Base-by-base conservation (phyloP, 2,888 invertebrate species). In the Oxyteleia sp. region DNA sequence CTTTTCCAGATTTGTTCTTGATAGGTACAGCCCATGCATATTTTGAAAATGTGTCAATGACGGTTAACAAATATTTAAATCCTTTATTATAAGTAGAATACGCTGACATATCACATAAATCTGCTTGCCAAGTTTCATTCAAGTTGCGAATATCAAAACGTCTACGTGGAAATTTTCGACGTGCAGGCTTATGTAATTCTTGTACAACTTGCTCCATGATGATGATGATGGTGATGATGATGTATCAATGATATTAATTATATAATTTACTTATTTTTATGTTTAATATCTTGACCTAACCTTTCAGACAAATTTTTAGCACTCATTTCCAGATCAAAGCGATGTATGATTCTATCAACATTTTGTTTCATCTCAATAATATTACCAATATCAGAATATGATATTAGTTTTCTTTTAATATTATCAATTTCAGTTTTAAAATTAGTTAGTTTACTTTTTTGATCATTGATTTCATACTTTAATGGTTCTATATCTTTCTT, bases 61-160 rank as follows among this genome's bases (percentile, higher is more conserved):
- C 87, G n/a, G 90, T 89, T 41, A 93, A 79, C 43, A 93, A 83
- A 74, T 89, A 92, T 69, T 89, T 89, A 79, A 87, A 89, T 5
- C 87, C 89, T 15, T 88, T 89, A 83, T 93, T 93, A 20, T 88
- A 78, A 41, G 72, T 79, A 10, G 90, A 57, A 88, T 89, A 91
- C 20, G 82, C 64, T 26, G 75, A 78, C 90, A 93, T 89, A 75
- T 91, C 90, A 13, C 90, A 92, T 4, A 93, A 87, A 89, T 94
- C 93, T n/a, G 91, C 91, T 89, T 94, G 94, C 93, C 92, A 93
- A 13, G 93, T 87, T 83, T 94, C 93, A 87, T 93, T 90, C 5
- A 93, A 85, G 49, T 90, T 92, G 82, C 90, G 91, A 35, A 91
- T 86, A 16, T 91, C 87, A 29, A 91, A 90, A 61, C 82, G 64